Base-by-base conservation (phyloP, 1,140 invertebrate species). In the Apis dorsata region DNA sequence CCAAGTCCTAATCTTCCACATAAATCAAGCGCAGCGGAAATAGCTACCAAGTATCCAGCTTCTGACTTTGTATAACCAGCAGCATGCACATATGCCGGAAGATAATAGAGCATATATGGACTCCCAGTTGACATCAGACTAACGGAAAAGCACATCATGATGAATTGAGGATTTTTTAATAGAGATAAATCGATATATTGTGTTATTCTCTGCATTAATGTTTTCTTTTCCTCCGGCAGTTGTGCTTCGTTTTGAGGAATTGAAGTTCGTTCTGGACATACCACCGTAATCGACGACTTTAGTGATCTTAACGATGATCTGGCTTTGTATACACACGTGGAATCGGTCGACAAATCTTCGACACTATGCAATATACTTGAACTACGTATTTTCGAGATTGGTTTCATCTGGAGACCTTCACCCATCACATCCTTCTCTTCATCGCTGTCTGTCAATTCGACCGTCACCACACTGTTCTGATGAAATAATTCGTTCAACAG, bases 61-160 rank as follows among this genome's bases (percentile, higher is more conserved):
- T 96, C 95, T 8, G 95, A 94, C 88, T 96, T 96, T 10, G 94
- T 95, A 80, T 96, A 96, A 2, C 96, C 96, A n/a, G 93, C 94
- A 0, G 95, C 94, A 21, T 96, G 95, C 0, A 96, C 96, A 88
- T 96, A 96, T 0, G 96, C 96, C 2, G 96, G 96, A 66, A 97
- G 91, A 90, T 96, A 97, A 89, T 97, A 97, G 10, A 97, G 90
- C 91, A 96, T 96, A 88, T 97, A 97, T 0, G 96, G 96, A 34
- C 96, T 96, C 11, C 96, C 96, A 9, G 96, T 96, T 0, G 96
- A 96, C 96, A 97, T 97, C 3, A 97, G 93, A 11, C 95, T 96
- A 15, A 97, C 96, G 11, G 96, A 96, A 3, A 95, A 93, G 79
- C 96, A 96, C 92, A 97, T 95, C 82, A 96, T 93, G 57, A 97